phyloP scores from a whole-genome alignment of 2,888 invertebrate genomes.

The Leucophenga montana region DNA sequence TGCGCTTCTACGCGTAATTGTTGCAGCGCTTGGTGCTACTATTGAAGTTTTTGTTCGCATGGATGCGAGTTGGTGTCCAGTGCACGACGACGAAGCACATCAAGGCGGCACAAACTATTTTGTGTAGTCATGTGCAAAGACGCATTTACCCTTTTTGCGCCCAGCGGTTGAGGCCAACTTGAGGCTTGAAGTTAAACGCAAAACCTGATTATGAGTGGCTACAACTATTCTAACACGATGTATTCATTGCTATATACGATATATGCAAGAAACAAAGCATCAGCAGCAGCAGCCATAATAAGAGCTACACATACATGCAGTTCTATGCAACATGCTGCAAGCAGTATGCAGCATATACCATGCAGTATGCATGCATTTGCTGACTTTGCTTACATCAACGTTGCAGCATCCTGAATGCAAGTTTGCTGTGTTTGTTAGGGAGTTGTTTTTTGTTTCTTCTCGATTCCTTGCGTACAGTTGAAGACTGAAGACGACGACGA shows the following conservation, averaged over 20 bases:
- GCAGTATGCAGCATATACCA: constrained; percentile 34
- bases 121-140: constrained; percentile 61
- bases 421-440: constrained; percentile 39
- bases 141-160: constrained; percentile 26
- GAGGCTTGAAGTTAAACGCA: constrained; percentile 41
- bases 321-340: constrained; percentile 25
- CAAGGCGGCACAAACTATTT: constrained; percentile 35
- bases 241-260: background rate
- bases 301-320: constrained; percentile 7
- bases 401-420: constrained; percentile 16
- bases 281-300: constrained; percentile 19
- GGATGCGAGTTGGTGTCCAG: background rate
- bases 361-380: background rate
- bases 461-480: background rate
- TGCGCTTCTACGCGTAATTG: constrained; percentile 8
- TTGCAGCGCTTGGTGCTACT: constrained; percentile 2
- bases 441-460: constrained; percentile 4
- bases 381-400: constrained; percentile 42
- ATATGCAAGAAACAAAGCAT: background rate
- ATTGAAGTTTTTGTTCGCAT: background rate
- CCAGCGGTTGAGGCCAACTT: background rate
- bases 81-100: background rate
- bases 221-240: constrained; percentile 46
- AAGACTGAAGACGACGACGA: background rate
- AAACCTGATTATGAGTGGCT: constrained; percentile 65